Percentiles rank a stretch among this genome's conserved stretches.
phyloP scores from a whole-genome alignment of 2,797 vertebrate species.

The Antennarius maculatus region DNA sequence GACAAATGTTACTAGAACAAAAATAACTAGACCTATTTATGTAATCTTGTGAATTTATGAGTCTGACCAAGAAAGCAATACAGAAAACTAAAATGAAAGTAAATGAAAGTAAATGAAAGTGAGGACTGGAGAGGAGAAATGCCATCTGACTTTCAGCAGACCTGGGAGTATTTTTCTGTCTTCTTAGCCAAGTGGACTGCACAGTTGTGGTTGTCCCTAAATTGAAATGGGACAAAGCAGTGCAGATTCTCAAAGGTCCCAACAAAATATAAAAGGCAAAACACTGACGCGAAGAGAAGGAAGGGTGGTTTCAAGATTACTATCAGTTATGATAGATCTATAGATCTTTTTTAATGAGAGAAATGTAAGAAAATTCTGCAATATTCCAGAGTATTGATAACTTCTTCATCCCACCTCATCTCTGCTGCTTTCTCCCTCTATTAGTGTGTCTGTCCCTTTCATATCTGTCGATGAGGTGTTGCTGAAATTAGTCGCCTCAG shows the following conservation, averaged over 20 bases:
- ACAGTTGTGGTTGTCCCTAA: slow-evolving; percentile 13
- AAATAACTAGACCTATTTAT: slow-evolving; percentile 21
- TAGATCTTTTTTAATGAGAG: no score
- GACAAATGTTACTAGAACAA: slow-evolving; percentile 35
- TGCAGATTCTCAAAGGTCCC: slow-evolving; percentile 3
- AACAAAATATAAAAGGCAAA: not conserved
- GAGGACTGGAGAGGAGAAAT: slow-evolving; percentile 3
- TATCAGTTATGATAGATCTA: no score
- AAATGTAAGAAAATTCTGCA: no score
- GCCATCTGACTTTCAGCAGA: slow-evolving; percentile 41
- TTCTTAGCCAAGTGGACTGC: slow-evolving; percentile 12
- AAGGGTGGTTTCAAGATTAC: slow-evolving; percentile 20
- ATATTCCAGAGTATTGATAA: no score
- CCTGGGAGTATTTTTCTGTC: slow-evolving; percentile 15
- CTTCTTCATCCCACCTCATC: no score
- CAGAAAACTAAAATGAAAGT: slow-evolving; percentile 18
- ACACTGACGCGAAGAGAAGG: not conserved
- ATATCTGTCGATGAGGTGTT: slow-evolving; percentile 18
- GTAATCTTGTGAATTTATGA: slow-evolving; percentile 30
- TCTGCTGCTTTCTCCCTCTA: not conserved
- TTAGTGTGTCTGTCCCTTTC: slow-evolving; percentile 27
- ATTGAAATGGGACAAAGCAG: slow-evolving; percentile 1
- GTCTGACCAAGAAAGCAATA: slow-evolving; percentile 26
- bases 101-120: slow-evolving; percentile 2
- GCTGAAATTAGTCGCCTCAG: not conserved